Conservation (phyloP, 2,888 invertebrate species). For the Colostygia pectinataria region DNA sequence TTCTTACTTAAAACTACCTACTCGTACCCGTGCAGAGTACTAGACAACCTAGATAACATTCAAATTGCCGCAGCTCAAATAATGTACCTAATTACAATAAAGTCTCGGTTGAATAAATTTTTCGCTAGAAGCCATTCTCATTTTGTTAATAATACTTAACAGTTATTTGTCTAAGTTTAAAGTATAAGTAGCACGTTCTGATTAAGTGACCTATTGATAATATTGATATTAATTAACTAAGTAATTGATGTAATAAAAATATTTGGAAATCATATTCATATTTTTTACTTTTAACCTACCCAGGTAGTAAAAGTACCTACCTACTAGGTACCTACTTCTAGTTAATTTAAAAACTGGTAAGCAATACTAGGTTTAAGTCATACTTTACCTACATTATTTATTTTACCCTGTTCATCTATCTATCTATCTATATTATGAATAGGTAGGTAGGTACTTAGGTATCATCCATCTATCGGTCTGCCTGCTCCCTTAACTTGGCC, state of each 20-base stretch:
- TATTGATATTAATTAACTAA: constrained; percentile 54
- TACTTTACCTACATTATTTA: background rate
- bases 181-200: constrained; percentile 47
- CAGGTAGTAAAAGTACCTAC: background rate
- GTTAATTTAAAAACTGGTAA: too few relatives aligned
- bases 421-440: too few relatives aligned
- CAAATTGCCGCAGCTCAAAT: constrained; percentile 7
- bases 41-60: too few relatives aligned
- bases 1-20: too few relatives aligned
- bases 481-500: too few relatives aligned
- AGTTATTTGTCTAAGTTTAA: constrained; percentile 11
- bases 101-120: too few relatives aligned
- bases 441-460: too few relatives aligned
- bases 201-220: constrained; percentile 9
- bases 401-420: too few relatives aligned
- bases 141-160: too few relatives aligned
- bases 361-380: too few relatives aligned
- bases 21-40: too few relatives aligned
- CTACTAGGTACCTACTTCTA: background rate
- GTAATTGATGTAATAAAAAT: constrained; percentile 63
- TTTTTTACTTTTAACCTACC: background rate
- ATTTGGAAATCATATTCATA: constrained; percentile 34
- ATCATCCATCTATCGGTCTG: too few relatives aligned
- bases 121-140: background rate
- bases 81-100: background rate